Evolutionary conservation across 2,113 vertebrate species (phyloP), one percentile per base, ranked within the genome.

Genomic region (Narcine bancroftii): DNA sequence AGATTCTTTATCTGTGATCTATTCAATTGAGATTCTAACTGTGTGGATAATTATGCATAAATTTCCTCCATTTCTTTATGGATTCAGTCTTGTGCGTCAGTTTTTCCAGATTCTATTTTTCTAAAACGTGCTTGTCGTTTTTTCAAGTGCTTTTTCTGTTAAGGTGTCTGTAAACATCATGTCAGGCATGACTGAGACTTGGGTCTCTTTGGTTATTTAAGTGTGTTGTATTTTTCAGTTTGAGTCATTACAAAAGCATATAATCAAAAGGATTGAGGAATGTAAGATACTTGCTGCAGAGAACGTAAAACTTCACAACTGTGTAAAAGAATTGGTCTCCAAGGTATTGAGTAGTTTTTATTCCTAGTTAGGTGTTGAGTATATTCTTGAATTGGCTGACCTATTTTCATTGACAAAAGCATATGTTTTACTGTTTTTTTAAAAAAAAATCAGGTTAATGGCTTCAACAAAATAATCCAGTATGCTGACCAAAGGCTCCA

Each of bases 251-350:
- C 89, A 91, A 47, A 91, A 91, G 47, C 89, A 39, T 29, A 91
- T 91, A 3, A 39, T 47, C 39, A 91, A 71, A 60, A 91, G 45
- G 89, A 91, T 69, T 2, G 65, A 91, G 47, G 65, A 66, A 42
- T 91, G 89, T 33, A 69, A 91, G 65, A 69, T 69, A 11, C 60
- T 91, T 19, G 89, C 89, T 29, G 39, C 65, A 26, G 89, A 91
- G 66, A 91, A 91, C 71, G 89, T 91, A 47, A 91, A 91, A 45
- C 89, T 91, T 69, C 89, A 91, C 89, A 91, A 91, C 45, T 91
- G 89, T 91, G 63, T 91, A 9, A 69, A 91, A 71, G 89, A 91
- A 33, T 42, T 91, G 11, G 29, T 65, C 10, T 91, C 63, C 89
- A 91, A 91, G 89, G 89, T 91, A 91, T 91, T 33, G 33, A 89